phyloP scores from a whole-genome alignment of 2,888 invertebrate genomes.

The Stegana nigrithorax region DNA sequence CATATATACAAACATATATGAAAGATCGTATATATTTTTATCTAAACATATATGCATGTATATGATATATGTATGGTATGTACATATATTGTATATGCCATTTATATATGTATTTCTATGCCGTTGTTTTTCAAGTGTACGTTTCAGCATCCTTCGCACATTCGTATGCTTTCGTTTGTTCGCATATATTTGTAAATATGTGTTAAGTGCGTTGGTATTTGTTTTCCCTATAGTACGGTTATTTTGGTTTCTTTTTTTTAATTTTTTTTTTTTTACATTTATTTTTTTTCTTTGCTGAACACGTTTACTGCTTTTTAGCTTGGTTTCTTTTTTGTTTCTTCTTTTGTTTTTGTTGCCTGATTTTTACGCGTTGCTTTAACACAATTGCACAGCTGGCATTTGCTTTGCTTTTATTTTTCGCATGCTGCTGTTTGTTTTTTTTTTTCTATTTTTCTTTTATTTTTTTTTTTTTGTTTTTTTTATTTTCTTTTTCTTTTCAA shows the following conservation, averaged over 20 bases:
- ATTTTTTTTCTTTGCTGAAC: slow-evolving; percentile 1
- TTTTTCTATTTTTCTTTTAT: slow-evolving; percentile 25
- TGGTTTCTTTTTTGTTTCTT: background rate
- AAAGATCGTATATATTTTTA: slow-evolving; percentile 20
- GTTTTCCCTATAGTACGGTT: slow-evolving; percentile 28
- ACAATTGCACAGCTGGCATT: slow-evolving; percentile 43
- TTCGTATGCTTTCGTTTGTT: background rate
- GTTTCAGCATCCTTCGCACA: slow-evolving; percentile 9
- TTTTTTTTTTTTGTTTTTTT: slow-evolving; percentile 13
- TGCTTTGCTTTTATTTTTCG: slow-evolving; percentile 23
- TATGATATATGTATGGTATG: background rate
- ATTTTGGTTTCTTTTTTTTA: no score
- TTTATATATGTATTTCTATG: slow-evolving; percentile 1
- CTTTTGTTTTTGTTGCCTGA: background rate
- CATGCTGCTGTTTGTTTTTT: slow-evolving; percentile 13
- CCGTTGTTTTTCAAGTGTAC: slow-evolving; percentile 33
- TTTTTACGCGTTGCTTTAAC: no score
- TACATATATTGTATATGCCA: background rate
- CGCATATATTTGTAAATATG: slow-evolving; percentile 39
- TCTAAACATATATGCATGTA: background rate
- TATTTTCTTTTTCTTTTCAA: background rate
- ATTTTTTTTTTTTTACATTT: slow-evolving; percentile 12
- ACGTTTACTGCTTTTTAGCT: background rate
- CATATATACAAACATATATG: background rate
- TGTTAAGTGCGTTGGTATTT: slow-evolving; percentile 61